These are phyloP conservation scores for Lepidocyrtoides sp. DNA, from an alignment of 2,888 invertebrate genomes.

Conservation along the genomic window DNA sequence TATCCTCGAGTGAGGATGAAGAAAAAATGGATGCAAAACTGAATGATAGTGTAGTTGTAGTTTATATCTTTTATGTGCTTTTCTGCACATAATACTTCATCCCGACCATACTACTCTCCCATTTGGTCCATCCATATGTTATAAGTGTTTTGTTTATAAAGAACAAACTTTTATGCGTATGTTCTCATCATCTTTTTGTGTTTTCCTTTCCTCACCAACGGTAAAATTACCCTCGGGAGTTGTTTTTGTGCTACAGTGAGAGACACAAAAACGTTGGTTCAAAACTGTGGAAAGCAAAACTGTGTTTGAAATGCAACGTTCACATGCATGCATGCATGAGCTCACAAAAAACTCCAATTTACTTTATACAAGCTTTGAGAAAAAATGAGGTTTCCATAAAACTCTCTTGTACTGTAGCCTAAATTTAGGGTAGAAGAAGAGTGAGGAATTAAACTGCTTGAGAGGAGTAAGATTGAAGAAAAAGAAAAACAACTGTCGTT, in stretches of 20 bases:
- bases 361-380: neutral
- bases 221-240: slow-evolving; percentile 40
- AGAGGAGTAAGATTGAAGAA: neutral
- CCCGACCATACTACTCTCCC: no score
- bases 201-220: neutral
- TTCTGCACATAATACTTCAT: no score
- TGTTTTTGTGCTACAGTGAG: slow-evolving; percentile 6
- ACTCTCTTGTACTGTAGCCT: neutral
- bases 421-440: no score
- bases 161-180: neutral
- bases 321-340: slow-evolving; percentile 6
- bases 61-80: no score
- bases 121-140: no score
- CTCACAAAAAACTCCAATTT: neutral
- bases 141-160: no score
- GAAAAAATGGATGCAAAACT: no score
- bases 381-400: neutral
- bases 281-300: slow-evolving; percentile 6
- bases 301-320: neutral
- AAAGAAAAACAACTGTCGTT: slow-evolving; percentile 24
- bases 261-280: neutral
- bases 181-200: slow-evolving; percentile 2
- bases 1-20: no score
- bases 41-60: no score
- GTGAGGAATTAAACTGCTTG: no score